Percentiles rank a stretch among this genome's conserved stretches.
phyloP scores from a whole-genome alignment of 2,797 vertebrate genomes.

The Tauraco hartlaubi region DNA sequence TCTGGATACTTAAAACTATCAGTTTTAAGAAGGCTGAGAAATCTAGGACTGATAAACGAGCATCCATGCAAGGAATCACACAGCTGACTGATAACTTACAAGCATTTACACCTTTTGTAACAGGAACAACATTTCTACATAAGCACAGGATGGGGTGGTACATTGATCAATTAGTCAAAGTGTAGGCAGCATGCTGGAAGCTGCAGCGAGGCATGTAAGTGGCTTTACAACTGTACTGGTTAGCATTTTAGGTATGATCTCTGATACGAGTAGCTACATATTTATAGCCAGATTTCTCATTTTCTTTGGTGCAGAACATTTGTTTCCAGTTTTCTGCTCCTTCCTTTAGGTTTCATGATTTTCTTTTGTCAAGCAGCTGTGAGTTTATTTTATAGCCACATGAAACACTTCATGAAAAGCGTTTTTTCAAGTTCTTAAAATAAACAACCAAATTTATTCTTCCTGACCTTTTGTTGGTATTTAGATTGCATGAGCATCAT shows the following conservation, averaged over 20 bases:
- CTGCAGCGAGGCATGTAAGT: not conserved
- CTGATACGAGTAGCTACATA: not conserved
- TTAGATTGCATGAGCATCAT: slow-evolving; percentile 74
- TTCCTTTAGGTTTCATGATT: slow-evolving; percentile 4
- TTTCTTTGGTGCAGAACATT: slow-evolving; percentile 12
- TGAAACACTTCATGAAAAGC: not conserved
- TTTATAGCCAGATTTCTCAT: slow-evolving; percentile 9
- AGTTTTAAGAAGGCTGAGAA: not conserved
- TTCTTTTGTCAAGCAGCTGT: slow-evolving; percentile 16
- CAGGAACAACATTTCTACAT: not conserved
- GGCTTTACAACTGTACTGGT: not conserved
- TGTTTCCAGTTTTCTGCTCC: slow-evolving; percentile 10
- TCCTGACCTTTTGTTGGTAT: slow-evolving; percentile 87
- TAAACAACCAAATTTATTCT: slow-evolving; percentile 3
- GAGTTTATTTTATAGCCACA: not conserved
- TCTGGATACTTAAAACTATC: too few relatives aligned
- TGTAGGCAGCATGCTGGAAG: not conserved
- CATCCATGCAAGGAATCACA: not conserved
- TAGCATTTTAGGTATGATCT: not conserved
- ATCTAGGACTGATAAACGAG: not conserved
- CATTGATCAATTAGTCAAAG: slow-evolving; percentile 4
- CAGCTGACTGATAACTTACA: slow-evolving; percentile 14
- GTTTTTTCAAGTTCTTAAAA: slow-evolving; percentile 16
- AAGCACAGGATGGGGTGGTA: not conserved
- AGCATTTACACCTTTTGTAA: not conserved